Evolutionary conservation across 2,797 vertebrate species (phyloP), one percentile per base, ranked within the genome.

Genomic region (Cetoscarus ocellatus): DNA sequence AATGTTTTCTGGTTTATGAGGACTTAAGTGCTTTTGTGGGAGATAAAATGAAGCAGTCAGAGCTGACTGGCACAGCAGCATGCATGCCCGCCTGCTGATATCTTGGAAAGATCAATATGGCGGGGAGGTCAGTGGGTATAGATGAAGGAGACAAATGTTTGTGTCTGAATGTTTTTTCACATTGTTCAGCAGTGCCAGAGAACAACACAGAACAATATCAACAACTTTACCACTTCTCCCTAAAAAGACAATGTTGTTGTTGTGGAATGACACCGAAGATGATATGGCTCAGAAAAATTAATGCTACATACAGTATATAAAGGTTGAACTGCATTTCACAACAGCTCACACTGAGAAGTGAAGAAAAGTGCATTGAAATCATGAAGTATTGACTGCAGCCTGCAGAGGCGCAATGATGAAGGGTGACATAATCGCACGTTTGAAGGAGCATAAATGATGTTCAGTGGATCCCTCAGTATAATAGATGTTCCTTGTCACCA

Each of bases 21-120:
- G 72, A 85, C 59, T 81, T 84, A 51, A 77, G 77, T 78, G 44
- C 53, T 77, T 18, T 34, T 55, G 50, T 56, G 67, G 73, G 69
- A 61, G 73, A 88, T 83, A 63, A 83, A 80, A 77, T 82, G 68
- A 79, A 43, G 12, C 0, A 55, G 83, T 81, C 75, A 83, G 75
- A 86, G 78, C 73, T 65, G 76, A 82, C 69, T 71, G 81, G 64
- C 82, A 65, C 34, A 42, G 70, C 45, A 49, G 62, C 70, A 55
- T 50, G 44, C n/a, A n/a, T 76, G 71, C 63, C 73, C 61, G 66
- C 58, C 53, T 50, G 73, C 58, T 66, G 77, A 87, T 85, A 86
- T 84, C 84, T 88, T 17, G 17, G 47, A 81, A 65, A 80, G 84
- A 90, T 90, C 82, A 77, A 91, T 91, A 83, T 52, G 73, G 76